Evolutionary conservation across 1,140 invertebrate genomes (phyloP).

Genomic region (Plectrocnemia conspersa): DNA sequence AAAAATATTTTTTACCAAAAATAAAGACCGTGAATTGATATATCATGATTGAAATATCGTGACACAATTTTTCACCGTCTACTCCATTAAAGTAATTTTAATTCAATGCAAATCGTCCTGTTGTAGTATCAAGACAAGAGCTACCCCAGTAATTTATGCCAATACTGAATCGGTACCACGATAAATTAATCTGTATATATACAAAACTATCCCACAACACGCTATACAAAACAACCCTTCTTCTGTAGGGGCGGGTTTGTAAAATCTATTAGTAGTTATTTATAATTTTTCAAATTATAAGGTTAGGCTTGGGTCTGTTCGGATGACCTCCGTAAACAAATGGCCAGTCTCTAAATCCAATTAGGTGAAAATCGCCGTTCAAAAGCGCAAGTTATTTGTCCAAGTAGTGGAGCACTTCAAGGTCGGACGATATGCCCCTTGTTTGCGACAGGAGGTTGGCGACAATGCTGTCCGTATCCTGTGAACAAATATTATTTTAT

Average conservation of each 20-base stretch:
- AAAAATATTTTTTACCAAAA: no score
- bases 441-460: conserved; percentile 37
- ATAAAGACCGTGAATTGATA: no score
- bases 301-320: conserved; percentile 41
- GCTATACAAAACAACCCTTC: conserved; percentile 1
- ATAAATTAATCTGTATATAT: conserved; percentile 22
- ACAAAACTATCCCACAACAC: conserved; percentile 16
- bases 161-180: conserved; percentile 14
- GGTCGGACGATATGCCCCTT: conserved; percentile 41
- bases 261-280: neutral
- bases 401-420: conserved; percentile 43
- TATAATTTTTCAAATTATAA: conserved; percentile 40
- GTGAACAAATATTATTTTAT: conserved; percentile 2
- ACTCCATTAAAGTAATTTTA: no score
- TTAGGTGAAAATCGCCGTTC: conserved; percentile 41
- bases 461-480: conserved; percentile 26
- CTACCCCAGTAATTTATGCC: conserved; percentile 19
- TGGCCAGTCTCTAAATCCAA: conserved; percentile 42
- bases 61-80: no score
- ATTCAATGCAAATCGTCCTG: no score
- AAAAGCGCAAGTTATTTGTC: conserved; percentile 48
- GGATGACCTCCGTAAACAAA: conserved; percentile 39
- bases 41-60: no score
- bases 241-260: neutral
- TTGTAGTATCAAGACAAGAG: no score